Evolutionary conservation across 2,113 vertebrate species (phyloP), one percentile per base, ranked within the genome.

Genomic region (Stictonetta naevosa): DNA sequence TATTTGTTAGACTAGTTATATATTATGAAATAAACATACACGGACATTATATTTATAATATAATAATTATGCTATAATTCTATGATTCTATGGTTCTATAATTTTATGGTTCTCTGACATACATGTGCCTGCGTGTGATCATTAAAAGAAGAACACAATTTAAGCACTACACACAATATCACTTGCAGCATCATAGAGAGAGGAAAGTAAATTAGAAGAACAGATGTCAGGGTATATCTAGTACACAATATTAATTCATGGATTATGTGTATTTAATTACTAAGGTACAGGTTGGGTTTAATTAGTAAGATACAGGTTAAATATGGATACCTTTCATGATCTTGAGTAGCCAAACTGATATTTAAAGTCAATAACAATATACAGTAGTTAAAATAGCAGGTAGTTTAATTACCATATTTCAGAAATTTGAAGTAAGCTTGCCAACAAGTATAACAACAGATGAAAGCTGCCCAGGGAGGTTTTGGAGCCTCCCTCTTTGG

Each of bases 191-290:
- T 11, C 6, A 17, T 9, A 29, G 38, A 46, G 13, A 77, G 33
- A 87, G 7, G 26, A 55, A 73, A 50, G 11, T 29, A 66, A 75
- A 1, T 38, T 46, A 85, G 48, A 59, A 8, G n/a, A 31, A 20
- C 13, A 31, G 10, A 2, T 8, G 11, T 52, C 38, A 28, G 25
- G 69, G 36, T 38, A 4, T 12, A 82, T 53, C 73, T 40, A 34
- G 25, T 29, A 31, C 18, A 29, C 2, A 69, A 13, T 38, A 82
- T 26, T 56, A 50, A 56, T 46, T 52, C 7, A 28, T 28, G 68
- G 10, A 56, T n/a, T 75, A 7, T 1, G 1, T 3, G 0, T 22
- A 12, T 77, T 76, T 55, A 68, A 55, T 21, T 81, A 36, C 2
- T 53, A 64, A 72, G 20, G 26, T 59, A 33, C 6, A 40, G 7